Evolutionary conservation across 2,113 vertebrate species (phyloP), one percentile per base, ranked within the genome.

Genomic region (Phalacrocorax pelagicus): DNA sequence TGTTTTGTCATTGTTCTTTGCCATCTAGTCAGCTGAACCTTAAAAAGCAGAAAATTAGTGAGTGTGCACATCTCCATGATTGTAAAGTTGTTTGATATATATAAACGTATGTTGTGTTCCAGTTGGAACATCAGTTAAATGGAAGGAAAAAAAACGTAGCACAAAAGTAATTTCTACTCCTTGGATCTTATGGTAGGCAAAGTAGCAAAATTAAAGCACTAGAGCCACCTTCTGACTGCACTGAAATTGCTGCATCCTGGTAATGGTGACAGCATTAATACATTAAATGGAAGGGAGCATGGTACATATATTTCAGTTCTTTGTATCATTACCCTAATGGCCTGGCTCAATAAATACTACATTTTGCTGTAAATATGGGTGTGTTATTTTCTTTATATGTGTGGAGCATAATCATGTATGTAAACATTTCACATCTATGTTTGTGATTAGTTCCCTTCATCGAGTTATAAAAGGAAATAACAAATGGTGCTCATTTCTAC

Each of bases 161-260:
- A 96, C 79, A 55, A 82, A 97, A 97, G 92, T 97, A 95, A 97
- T 95, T 97, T 95, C 90, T 96, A 84, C 72, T 92, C 94, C 92
- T 97, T 90, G 97, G 90, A 97, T 97, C 92, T 93, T 90, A 34
- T 15, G 84, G 84, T 81, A 94, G 44, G 92, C 94, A 96, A 92
- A 75, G 90, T 23, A 98, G 95, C 98, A 98, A 99, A 99, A 98
- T 97, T 98, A 98, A 98, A 97, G 98, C 98, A 96, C 98, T 98
- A 98, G 98, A 97, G 98, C 98, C 98, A 98, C 97, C 98, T 98
- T 98, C 98, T 98, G 98, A 98, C 98, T 97, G 97, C 92, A 94
- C 7, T 36, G 98, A 91, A 96, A 98, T 92, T 96, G 97, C 97
- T 94, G 94, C 98, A 92, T 65, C 66, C 96, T 92, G 94, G 81